Percentiles rank a stretch among this genome's conserved stretches.
These are phyloP conservation scores for Mellivora capensis DNA, from an alignment of 2,113 vertebrate species.

Conservation along the genomic window DNA sequence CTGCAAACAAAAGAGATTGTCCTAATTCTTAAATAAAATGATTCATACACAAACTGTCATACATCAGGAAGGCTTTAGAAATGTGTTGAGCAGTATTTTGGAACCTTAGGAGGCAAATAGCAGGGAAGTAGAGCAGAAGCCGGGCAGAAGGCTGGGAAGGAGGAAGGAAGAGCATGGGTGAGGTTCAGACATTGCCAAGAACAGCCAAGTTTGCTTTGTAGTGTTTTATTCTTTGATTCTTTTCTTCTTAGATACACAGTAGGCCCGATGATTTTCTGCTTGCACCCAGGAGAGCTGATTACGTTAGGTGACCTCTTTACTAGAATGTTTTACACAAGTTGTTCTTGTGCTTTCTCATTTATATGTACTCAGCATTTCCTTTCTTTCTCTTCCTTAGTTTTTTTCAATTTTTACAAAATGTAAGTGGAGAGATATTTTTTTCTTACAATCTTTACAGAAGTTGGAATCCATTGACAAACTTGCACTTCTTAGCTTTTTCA, in stretches of 20 bases:
- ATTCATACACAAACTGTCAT: constrained; percentile 61
- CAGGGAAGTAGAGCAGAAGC: constrained; percentile 21
- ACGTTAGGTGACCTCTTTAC: constrained; percentile 38
- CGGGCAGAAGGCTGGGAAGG: background rate
- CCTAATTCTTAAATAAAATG: constrained; percentile 78
- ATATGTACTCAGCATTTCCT: background rate
- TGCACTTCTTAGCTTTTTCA: background rate
- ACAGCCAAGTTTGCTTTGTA: background rate
- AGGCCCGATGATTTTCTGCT: constrained; percentile 31
- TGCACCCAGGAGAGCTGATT: background rate
- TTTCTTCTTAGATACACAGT: background rate
- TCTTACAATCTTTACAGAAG: constrained; percentile 21
- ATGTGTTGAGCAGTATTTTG: constrained; percentile 62
- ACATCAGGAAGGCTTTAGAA: constrained; percentile 64
- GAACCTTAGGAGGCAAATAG: constrained; percentile 24
- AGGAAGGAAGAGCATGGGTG: background rate
- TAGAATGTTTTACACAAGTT: constrained; percentile 32
- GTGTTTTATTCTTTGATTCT: constrained; percentile 31
- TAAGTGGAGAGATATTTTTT: background rate
- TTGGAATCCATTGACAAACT: constrained; percentile 10
- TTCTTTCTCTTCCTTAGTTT: background rate
- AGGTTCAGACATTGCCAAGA: rapidly evolving
- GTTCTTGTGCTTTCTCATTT: constrained; percentile 21
- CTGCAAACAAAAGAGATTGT: constrained; percentile 72
- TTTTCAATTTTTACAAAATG: constrained; percentile 50